These are phyloP conservation scores for Yponomeuta evonymella DNA, from an alignment of 2,888 invertebrate species.

Conservation along the genomic window DNA sequence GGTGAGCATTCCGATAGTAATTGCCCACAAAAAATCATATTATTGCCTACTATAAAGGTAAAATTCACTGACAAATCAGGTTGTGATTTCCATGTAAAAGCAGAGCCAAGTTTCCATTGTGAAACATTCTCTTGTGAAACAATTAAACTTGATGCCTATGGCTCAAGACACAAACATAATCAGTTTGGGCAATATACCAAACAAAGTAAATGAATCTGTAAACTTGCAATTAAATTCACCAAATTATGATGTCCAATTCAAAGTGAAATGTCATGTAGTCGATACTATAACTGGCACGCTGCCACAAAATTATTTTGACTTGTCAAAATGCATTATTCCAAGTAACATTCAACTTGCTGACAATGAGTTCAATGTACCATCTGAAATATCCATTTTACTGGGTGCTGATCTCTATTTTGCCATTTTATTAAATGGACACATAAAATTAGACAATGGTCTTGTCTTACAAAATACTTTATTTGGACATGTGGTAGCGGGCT, in stretches of 20 bases:
- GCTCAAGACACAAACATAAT: slow-evolving; percentile 17
- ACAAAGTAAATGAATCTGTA: slow-evolving; percentile 19
- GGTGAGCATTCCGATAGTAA: not conserved
- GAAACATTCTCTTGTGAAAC: slow-evolving; percentile 15
- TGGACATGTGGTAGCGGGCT: too few relatives aligned
- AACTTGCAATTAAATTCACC: slow-evolving; percentile 13
- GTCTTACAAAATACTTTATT: too few relatives aligned
- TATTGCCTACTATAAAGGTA: slow-evolving; percentile 17
- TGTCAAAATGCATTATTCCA: too few relatives aligned
- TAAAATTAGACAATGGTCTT: too few relatives aligned
- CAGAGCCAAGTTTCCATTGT: slow-evolving; percentile 21
- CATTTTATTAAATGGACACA: too few relatives aligned
- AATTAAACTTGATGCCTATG: slow-evolving; percentile 4
- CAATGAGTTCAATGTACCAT: too few relatives aligned
- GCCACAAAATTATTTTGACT: slow-evolving; percentile 15
- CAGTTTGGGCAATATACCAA: slow-evolving; percentile 19
- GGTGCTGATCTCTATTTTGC: too few relatives aligned
- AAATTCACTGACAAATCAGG: slow-evolving; percentile 16
- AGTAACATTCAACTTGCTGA: too few relatives aligned
- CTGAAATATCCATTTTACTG: too few relatives aligned
- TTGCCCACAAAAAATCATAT: slow-evolving; percentile 2
- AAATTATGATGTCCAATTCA: slow-evolving; percentile 17
- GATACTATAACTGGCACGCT: slow-evolving; percentile 17
- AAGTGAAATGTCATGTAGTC: slow-evolving; percentile 20
- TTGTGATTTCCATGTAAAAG: slow-evolving; percentile 21